Evolutionary conservation across 2,113 vertebrate genomes (phyloP).

Genomic region (Sisor rabdophorus): DNA sequence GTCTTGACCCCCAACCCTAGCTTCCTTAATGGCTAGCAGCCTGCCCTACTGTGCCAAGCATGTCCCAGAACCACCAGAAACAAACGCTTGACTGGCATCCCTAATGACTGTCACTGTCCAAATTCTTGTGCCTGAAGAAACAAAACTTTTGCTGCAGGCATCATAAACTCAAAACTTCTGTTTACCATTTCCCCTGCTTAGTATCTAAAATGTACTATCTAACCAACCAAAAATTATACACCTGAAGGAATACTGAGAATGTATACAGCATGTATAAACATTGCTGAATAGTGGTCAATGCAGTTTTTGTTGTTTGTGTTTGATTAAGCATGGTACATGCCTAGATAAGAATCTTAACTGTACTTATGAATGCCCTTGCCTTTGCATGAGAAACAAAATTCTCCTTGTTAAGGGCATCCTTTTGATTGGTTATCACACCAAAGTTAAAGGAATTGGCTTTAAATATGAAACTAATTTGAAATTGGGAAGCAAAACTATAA

Average conservation of each 20-base stretch:
- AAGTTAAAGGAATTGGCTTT: slow-evolving; percentile 27
- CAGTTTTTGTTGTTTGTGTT: slow-evolving; percentile 20
- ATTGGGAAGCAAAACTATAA: slow-evolving; percentile 22
- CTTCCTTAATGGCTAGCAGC: slow-evolving; percentile 51
- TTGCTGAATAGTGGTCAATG: neutral
- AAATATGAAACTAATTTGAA: slow-evolving; percentile 42
- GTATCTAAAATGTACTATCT: too few relatives aligned
- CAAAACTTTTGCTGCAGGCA: slow-evolving; percentile 17
- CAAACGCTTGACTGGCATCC: slow-evolving; percentile 46
- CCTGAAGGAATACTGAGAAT: neutral
- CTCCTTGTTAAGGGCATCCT: slow-evolving; percentile 5
- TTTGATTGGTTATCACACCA: slow-evolving; percentile 20
- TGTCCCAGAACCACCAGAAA: slow-evolving; percentile 44
- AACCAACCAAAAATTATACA: neutral
- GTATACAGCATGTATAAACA: neutral
- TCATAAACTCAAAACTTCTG: slow-evolving; percentile 1
- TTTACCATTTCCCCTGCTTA: neutral
- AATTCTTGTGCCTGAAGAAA: slow-evolving; percentile 34
- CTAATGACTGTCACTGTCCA: slow-evolving; percentile 47
- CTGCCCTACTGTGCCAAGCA: slow-evolving; percentile 51
- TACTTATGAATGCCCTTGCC: slow-evolving; percentile 28
- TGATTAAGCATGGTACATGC: slow-evolving; percentile 29
- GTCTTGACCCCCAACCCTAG: slow-evolving; percentile 46
- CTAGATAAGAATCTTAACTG: slow-evolving; percentile 38
- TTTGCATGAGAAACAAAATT: slow-evolving; percentile 36